Evolutionary conservation across 2,888 invertebrate species (phyloP), one percentile per base, ranked within the genome.

Genomic region (Andricus curvator): DNA sequence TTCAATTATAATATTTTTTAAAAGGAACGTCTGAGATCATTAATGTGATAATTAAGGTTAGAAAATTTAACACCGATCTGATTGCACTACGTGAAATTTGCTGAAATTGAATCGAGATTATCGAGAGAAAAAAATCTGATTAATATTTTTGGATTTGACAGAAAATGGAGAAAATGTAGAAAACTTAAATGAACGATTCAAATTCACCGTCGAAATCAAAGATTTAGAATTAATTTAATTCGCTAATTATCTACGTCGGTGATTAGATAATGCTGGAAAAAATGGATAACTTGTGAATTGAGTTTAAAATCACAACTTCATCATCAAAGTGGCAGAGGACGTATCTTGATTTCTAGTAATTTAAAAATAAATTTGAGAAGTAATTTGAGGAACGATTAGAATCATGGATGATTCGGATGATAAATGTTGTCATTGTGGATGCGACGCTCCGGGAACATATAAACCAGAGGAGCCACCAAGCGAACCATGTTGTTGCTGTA

Each of bases 401-500:
- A 74, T 74, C 74, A 74, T 74, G 74, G n/a, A 51, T 56, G 56
- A 56, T 22, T 56, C n/a, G 11, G 33, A 51, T 6, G 56, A 74
- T 29, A 17, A n/a, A 56, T 74, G 37, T 78, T 83, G 84, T 51
- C 76, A 64, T 33, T 84, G 83, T 70, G 81, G 78, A 29, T 82
- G 83, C 51, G 78, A 79, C 51, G 80, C 64, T 79, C 51, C 80
- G 41, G 48, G 60, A 33, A 82, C 60, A 60, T 77, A 22, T 66
- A 65, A 48, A 74, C 17, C 41, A 41, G 70, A 65, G 37, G 79
- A 81, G 48, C 78, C 80, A 51, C 76, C 77, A 41, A 83, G 87
- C 78, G 89, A 91, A 77, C 85, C 87, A 5, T 88, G 88, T 82
- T 90, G 89, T 79, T 90, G 89, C 81, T 91, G 91, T 80, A 82